Evolutionary conservation across 2,797 vertebrate genomes (phyloP), one percentile per base, ranked within the genome.

Genomic region (Trachops cirrhosus): DNA sequence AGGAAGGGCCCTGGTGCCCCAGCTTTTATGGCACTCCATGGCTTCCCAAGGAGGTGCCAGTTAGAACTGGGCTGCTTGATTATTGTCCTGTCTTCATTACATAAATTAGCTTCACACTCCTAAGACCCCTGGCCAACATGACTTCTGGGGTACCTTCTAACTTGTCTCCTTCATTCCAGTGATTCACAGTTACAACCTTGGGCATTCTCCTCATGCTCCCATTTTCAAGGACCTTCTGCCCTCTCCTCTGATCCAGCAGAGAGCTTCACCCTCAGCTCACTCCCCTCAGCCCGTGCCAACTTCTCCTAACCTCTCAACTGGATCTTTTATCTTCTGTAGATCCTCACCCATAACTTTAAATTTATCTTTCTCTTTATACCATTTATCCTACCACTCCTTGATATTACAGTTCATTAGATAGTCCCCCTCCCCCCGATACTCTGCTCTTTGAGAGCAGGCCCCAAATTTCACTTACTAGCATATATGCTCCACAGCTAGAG

Each of bases 281-380:
- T 46, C 11, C 74, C n/a, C 5, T 21, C 41, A 48, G 12, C n/a
- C 6, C 29, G 41, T 22, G n/a, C 41, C 3, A 21, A 59, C 74
- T 85, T 46, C n/a, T 71, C 29, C 15, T 71, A 71, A 50, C 5
- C 21, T 24, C 37, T 11, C 6, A n/a, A 10, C 1, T 16, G 24
- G 32, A 68, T 26, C 19, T 79, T 94, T 88, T 21, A 34, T 84
- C 46, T 93, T 91, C 52, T 41, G 10, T 57, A 39, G 24, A 48
- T 57, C 15, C 48, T 73, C 29, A 77, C 3, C 46, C 4, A 6
- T 48, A 78, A 41, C 37, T 77, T 80, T 22, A 29, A 46, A 11
- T 54, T 26, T 80, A 1, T 50, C 57, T 12, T 67, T 86, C 39
- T 75, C 32, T 91, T 79, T 50, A 44, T 44, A 24, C 22, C 67